Percentiles rank a stretch among this genome's conserved stretches.
Conservation (phyloP, 2,113 vertebrate species). For the Podarcis muralis region DNA sequence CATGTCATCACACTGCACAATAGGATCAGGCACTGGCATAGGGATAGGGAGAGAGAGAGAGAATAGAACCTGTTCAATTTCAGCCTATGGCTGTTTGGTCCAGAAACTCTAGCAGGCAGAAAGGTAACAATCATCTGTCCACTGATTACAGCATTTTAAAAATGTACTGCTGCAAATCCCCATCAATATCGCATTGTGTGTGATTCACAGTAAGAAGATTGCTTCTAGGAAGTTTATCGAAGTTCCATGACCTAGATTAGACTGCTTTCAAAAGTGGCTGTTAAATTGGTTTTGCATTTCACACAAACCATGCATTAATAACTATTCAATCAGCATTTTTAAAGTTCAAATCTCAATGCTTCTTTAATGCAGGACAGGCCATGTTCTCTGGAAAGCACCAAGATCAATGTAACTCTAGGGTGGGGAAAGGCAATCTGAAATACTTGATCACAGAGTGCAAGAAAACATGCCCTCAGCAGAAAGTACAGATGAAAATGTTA, state of each 20-base stretch:
- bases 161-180: neutral
- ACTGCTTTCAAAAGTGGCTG: neutral
- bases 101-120: neutral
- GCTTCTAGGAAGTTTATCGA: neutral
- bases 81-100: neutral
- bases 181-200: neutral
- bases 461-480: neutral
- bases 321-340: neutral
- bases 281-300: neutral
- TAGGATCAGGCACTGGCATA: neutral
- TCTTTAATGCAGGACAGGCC: neutral
- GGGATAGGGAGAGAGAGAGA: neutral
- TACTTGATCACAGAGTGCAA: too few species aligned
- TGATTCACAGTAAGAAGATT: neutral
- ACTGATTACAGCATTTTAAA: neutral
- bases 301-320: neutral
- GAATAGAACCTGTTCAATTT: neutral
- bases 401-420: neutral
- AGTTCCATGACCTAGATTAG: neutral
- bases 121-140: neutral
- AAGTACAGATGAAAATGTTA: neutral
- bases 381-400: neutral
- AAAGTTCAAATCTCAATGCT: neutral
- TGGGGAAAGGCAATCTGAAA: neutral
- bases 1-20: too few species aligned